Percentiles rank a stretch among this genome's conserved stretches.
These are phyloP conservation scores for Hipparchia sbordonii DNA, from an alignment of 2,888 invertebrate genomes.

Conservation along the genomic window DNA sequence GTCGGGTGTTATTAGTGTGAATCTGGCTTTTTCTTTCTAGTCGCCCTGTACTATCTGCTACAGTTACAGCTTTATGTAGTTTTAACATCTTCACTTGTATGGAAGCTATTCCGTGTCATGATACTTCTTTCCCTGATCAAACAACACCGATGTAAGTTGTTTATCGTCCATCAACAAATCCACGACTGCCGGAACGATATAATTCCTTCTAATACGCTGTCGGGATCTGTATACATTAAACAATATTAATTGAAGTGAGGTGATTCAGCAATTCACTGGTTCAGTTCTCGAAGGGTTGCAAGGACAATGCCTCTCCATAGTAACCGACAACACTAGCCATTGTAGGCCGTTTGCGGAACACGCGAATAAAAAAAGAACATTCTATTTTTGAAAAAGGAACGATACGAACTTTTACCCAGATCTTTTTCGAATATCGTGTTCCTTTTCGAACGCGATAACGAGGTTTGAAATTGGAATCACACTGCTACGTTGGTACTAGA, in stretches of 20 bases:
- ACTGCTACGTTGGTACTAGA: slow-evolving; percentile 53
- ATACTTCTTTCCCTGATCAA: slow-evolving; percentile 25
- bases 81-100: neutral
- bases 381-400: slow-evolving; percentile 55
- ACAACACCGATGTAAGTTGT: slow-evolving; percentile 42
- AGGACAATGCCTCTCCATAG: slow-evolving; percentile 55
- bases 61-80: neutral
- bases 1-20: too few species aligned
- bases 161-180: slow-evolving; percentile 67
- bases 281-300: slow-evolving; percentile 58
- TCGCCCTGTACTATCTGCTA: neutral
- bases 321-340: slow-evolving; percentile 42
- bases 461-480: slow-evolving; percentile 77
- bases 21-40: too few species aligned
- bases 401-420: slow-evolving; percentile 21
- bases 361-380: slow-evolving; percentile 51
- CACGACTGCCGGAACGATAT: slow-evolving; percentile 63
- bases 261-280: slow-evolving; percentile 63
- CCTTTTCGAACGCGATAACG: slow-evolving; percentile 55
- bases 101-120: slow-evolving; percentile 19
- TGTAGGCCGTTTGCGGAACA: slow-evolving; percentile 47
- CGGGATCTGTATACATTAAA: slow-evolving; percentile 73
- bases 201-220: slow-evolving; percentile 69
- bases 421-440: slow-evolving; percentile 46
- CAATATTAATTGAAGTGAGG: slow-evolving; percentile 75